A percentile compares a stretch with the other conserved stretches of the same genome.
Evolutionary conservation across 2,888 invertebrate species (phyloP).

Genomic region (Meteorus cinctellus): DNA sequence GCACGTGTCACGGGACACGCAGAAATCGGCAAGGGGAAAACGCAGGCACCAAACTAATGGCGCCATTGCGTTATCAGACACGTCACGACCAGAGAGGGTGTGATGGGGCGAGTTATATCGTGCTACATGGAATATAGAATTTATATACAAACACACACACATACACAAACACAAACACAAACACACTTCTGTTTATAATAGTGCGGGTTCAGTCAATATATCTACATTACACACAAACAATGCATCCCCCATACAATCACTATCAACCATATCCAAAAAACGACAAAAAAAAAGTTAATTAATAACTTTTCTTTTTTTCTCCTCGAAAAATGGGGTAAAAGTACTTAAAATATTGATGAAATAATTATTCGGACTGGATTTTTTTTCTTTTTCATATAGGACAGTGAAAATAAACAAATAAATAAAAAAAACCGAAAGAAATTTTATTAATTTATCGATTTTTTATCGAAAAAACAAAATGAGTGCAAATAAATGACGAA

Average conservation of each 20-base stretch:
- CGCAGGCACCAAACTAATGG: slow-evolving; percentile 57
- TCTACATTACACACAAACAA: neutral
- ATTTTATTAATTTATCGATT: too few relatives aligned
- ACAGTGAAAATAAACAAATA: too few relatives aligned
- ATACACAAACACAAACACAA: slow-evolving; percentile 7
- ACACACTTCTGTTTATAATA: slow-evolving; percentile 8
- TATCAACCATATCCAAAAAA: neutral
- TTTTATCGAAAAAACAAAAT: too few relatives aligned
- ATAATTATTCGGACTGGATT: too few relatives aligned
- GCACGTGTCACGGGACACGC: slow-evolving; percentile 60
- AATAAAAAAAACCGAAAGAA: too few relatives aligned
- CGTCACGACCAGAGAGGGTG: slow-evolving; percentile 48
- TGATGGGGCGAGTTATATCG: slow-evolving; percentile 36
- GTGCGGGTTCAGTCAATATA: slow-evolving; percentile 2
- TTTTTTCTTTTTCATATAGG: too few relatives aligned
- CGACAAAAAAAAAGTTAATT: neutral
- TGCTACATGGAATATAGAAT: slow-evolving; percentile 8
- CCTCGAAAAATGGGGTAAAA: too few relatives aligned
- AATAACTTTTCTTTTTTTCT: neutral
- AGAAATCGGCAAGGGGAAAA: slow-evolving; percentile 27
- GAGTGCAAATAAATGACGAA: too few relatives aligned
- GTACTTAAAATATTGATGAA: too few relatives aligned
- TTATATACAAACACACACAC: slow-evolving; percentile 1
- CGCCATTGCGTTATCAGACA: slow-evolving; percentile 59
- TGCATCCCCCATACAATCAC: neutral